Evolutionary conservation across 2,797 vertebrate species (phyloP).

Genomic region (Melanotaenia nigrans): DNA sequence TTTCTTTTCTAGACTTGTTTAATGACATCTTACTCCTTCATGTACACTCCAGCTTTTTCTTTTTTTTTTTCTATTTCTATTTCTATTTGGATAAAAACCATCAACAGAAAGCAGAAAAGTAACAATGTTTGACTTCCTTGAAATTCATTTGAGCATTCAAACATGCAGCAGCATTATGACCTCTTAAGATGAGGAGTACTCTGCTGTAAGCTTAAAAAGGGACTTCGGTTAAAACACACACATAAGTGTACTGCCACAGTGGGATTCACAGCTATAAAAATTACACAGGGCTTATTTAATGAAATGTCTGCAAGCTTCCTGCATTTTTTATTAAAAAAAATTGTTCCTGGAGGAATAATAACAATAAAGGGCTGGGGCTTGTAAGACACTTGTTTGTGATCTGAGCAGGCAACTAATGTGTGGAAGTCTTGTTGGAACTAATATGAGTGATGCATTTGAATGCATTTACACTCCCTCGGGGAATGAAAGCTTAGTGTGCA

Average conservation of each 20-base stretch:
- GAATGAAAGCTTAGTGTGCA: slow-evolving; percentile 5
- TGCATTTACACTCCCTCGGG: not conserved
- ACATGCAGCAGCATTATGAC: slow-evolving; percentile 65
- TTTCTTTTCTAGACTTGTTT: slow-evolving; percentile 13
- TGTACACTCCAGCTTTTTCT: slow-evolving; percentile 33
- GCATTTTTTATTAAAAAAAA: slow-evolving; percentile 22
- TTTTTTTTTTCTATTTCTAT: no score
- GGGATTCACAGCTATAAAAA: slow-evolving; percentile 51
- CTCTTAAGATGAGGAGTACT: slow-evolving; percentile 68
- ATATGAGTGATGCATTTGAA: slow-evolving; percentile 8
- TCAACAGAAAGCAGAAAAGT: slow-evolving; percentile 36
- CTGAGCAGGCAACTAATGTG: slow-evolving; percentile 1
- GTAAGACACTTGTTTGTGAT: slow-evolving; percentile 4
- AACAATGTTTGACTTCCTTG: slow-evolving; percentile 56
- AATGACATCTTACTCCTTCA: slow-evolving; percentile 39
- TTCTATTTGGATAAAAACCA: slow-evolving; percentile 59
- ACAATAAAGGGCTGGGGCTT: no score
- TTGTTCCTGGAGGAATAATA: not conserved
- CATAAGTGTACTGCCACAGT: slow-evolving; percentile 32
- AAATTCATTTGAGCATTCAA: slow-evolving; percentile 67
- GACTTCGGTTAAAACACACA: slow-evolving; percentile 43
- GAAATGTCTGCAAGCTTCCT: slow-evolving; percentile 44
- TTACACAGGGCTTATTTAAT: slow-evolving; percentile 58
- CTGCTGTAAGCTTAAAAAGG: slow-evolving; percentile 58
- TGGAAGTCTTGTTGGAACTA: slow-evolving; percentile 5